Percentiles rank a stretch among this genome's conserved stretches.
Evolutionary conservation across 2,888 invertebrate genomes (phyloP).

Genomic region (Melieria crassipennis): DNA sequence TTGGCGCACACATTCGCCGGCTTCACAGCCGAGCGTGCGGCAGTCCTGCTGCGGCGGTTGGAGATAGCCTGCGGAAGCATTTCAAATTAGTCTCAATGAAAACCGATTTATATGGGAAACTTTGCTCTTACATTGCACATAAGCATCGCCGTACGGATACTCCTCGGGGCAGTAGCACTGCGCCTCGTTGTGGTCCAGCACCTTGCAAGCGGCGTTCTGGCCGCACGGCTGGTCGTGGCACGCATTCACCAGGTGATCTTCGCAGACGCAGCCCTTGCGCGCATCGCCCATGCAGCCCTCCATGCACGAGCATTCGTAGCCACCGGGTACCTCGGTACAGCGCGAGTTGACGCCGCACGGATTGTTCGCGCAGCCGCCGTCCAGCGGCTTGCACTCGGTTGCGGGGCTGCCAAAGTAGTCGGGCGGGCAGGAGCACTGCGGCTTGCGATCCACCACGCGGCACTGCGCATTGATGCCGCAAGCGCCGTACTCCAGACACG

Average conservation of each 20-base stretch:
- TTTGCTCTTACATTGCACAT: slow-evolving; percentile 80
- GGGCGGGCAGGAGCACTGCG: slow-evolving; percentile 81
- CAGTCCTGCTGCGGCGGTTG: slow-evolving; percentile 73
- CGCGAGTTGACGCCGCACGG: slow-evolving; percentile 87
- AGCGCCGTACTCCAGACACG: slow-evolving; percentile 78
- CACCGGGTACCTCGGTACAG: slow-evolving; percentile 81
- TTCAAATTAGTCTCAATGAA: slow-evolving; percentile 1
- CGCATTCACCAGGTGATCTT: slow-evolving; percentile 73
- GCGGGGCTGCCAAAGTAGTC: slow-evolving; percentile 78
- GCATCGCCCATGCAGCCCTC: slow-evolving; percentile 85
- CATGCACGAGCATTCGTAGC: slow-evolving; percentile 83
- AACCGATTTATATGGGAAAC: neutral
- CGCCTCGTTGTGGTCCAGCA: slow-evolving; percentile 73
- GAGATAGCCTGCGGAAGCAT: slow-evolving; percentile 51
- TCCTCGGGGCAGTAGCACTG: slow-evolving; percentile 87
- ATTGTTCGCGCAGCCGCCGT: slow-evolving; percentile 79
- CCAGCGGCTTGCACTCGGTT: slow-evolving; percentile 75
- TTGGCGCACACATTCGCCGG: slow-evolving; percentile 85
- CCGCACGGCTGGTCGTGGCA: slow-evolving; percentile 85
- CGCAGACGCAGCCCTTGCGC: slow-evolving; percentile 81
- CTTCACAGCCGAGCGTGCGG: slow-evolving; percentile 84
- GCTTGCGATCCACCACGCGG: slow-evolving; percentile 77
- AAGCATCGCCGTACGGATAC: slow-evolving; percentile 85
- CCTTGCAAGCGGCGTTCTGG: slow-evolving; percentile 81
- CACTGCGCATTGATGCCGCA: slow-evolving; percentile 90